phyloP scores from a whole-genome alignment of 2,888 invertebrate species.

The Salpingus planirostris region DNA sequence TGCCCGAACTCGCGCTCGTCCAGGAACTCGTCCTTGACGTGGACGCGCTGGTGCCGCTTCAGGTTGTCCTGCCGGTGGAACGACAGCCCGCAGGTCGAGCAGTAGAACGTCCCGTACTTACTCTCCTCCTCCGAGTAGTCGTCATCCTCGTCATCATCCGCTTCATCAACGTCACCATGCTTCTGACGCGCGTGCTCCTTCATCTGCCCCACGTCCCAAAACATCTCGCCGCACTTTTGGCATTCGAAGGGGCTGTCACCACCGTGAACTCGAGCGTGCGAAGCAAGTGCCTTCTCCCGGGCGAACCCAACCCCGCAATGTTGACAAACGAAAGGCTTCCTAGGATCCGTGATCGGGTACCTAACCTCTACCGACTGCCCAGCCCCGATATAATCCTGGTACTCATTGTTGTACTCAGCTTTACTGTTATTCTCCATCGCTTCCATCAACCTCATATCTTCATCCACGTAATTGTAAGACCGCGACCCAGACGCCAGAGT shows the following conservation, averaged over 20 bases:
- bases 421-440: constrained; percentile 39
- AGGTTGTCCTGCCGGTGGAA: constrained; percentile 70
- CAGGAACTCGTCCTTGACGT: constrained; percentile 38
- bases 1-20: constrained; percentile 48
- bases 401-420: constrained; percentile 24
- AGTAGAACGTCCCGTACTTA: constrained; percentile 51
- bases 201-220: constrained; percentile 57
- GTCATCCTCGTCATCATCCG: constrained; percentile 42
- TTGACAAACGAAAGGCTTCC: constrained; percentile 73
- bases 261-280: constrained; percentile 68
- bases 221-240: constrained; percentile 71
- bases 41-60: constrained; percentile 51
- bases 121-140: constrained; percentile 51
- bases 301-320: constrained; percentile 67
- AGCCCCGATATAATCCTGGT: constrained; percentile 26
- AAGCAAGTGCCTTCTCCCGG: constrained; percentile 70
- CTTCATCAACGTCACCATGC: constrained; percentile 39
- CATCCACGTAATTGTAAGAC: constrained; percentile 44
- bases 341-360: constrained; percentile 57
- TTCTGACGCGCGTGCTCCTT: constrained; percentile 53
- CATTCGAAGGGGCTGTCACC: constrained; percentile 76
- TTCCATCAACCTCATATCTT: constrained; percentile 43
- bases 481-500: constrained; percentile 32
- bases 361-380: constrained; percentile 28
- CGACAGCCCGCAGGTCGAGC: constrained; percentile 68